These are phyloP conservation scores for Rhinatrema bivittatum DNA, from an alignment of 2,797 vertebrate species.

Conservation along the genomic window DNA sequence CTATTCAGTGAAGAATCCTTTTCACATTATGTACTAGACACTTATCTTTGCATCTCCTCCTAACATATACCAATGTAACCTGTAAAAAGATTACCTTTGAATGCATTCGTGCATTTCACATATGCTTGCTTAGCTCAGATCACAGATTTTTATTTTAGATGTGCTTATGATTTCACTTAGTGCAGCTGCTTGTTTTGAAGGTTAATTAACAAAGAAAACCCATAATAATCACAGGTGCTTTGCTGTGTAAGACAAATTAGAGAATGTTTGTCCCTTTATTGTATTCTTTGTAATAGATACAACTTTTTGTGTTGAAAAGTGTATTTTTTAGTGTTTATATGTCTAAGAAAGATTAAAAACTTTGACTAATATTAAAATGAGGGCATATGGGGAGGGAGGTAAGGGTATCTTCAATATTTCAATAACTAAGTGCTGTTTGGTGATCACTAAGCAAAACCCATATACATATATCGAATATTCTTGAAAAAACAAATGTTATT, in stretches of 20 bases:
- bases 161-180: not conserved
- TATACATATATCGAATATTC: too few species aligned
- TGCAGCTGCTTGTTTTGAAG: not conserved
- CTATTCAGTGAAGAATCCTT: not conserved
- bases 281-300: too few species aligned
- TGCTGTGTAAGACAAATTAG: not conserved
- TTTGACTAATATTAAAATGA: too few species aligned
- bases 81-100: constrained; percentile 11
- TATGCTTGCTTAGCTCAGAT: constrained; percentile 6
- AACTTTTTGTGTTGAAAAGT: too few species aligned
- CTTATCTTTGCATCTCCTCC: constrained; percentile 6
- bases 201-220: constrained; percentile 4
- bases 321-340: too few species aligned
- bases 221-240: constrained; percentile 10
- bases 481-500: too few species aligned
- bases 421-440: too few species aligned
- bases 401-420: too few species aligned
- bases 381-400: too few species aligned
- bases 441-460: too few species aligned
- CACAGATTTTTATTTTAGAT: constrained; percentile 2
- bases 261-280: constrained; percentile 3
- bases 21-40: constrained; percentile 1
- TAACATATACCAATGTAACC: not conserved
- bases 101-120: not conserved
- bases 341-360: too few species aligned